Evolutionary conservation across 2,797 vertebrate species (phyloP).

Genomic region (Galaxias olidus): DNA sequence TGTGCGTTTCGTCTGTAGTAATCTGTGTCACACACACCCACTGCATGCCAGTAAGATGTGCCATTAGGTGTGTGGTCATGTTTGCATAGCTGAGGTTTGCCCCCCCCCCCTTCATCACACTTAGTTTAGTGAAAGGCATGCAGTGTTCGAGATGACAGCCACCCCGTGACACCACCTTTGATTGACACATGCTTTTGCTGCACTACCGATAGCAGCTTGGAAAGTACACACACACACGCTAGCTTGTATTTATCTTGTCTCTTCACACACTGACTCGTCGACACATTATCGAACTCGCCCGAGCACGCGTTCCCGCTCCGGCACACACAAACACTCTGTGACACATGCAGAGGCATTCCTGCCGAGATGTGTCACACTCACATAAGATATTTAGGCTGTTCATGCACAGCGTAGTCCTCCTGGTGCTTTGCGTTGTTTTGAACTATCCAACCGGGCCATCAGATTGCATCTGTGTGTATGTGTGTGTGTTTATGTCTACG

Average conservation of each 20-base stretch:
- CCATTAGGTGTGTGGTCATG: slow-evolving; percentile 12
- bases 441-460: slow-evolving; percentile 12
- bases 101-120: background rate
- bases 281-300: slow-evolving; percentile 1
- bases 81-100: slow-evolving; percentile 14
- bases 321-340: slow-evolving; percentile 16
- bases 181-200: slow-evolving; percentile 23
- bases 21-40: no score
- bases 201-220: slow-evolving; percentile 10
- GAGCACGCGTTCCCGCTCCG: background rate
- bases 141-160: slow-evolving; percentile 17
- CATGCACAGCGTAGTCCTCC: background rate
- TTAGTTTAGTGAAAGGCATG: slow-evolving; percentile 33
- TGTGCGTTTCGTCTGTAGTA: no score
- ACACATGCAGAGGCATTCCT: no score
- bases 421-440: background rate
- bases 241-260: slow-evolving; percentile 17
- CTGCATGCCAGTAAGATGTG: background rate
- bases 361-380: no score
- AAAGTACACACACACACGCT: slow-evolving; percentile 18
- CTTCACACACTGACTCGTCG: slow-evolving; percentile 43
- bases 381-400: slow-evolving; percentile 3
- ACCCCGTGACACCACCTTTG: slow-evolving; percentile 9
- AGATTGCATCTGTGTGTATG: background rate
- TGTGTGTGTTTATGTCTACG: slow-evolving; percentile 26